A percentile compares a stretch with the other conserved stretches of the same genome.
These are phyloP conservation scores for Pantherophis guttatus DNA, from an alignment of 2,113 vertebrate genomes.

Conservation along the genomic window DNA sequence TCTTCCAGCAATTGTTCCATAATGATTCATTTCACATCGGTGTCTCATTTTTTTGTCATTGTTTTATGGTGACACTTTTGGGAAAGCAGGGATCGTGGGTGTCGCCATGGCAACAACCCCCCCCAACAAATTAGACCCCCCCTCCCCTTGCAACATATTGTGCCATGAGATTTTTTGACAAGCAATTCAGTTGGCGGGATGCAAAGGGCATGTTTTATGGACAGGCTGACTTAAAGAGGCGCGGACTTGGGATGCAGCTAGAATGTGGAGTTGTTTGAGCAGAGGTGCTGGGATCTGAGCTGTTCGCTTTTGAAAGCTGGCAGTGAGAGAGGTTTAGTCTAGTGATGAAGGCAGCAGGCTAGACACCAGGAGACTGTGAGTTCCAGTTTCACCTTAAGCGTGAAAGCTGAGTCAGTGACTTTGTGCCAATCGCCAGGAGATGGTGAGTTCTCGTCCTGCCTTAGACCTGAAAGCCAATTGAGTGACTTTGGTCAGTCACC, in stretches of 20 bases:
- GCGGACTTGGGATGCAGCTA: neutral
- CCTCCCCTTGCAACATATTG: neutral
- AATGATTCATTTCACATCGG: conserved; percentile 30
- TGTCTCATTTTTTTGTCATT: conserved; percentile 57
- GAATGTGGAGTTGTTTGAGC: neutral
- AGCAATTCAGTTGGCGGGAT: conserved; percentile 18
- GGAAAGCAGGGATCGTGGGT: conserved; percentile 39
- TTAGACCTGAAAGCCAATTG: too few species aligned
- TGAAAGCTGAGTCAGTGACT: too few species aligned
- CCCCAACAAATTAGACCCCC: conserved; percentile 48
- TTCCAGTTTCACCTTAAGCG: neutral
- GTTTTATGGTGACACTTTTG: conserved; percentile 58
- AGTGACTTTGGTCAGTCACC: too few species aligned
- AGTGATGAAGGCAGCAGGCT: neutral
- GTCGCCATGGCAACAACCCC: conserved; percentile 71
- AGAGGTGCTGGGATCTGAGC: neutral
- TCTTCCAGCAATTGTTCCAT: neutral
- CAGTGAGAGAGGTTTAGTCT: neutral
- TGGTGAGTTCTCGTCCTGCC: too few species aligned
- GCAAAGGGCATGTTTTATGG: neutral
- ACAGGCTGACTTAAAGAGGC: neutral
- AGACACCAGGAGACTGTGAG: neutral
- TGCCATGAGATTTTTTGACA: conserved; percentile 37
- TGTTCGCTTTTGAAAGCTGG: neutral
- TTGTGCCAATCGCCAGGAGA: too few species aligned